A percentile compares a stretch with the other conserved stretches of the same genome.
phyloP scores from a whole-genome alignment of 2,888 invertebrate genomes.

The Ormia ochracea region DNA sequence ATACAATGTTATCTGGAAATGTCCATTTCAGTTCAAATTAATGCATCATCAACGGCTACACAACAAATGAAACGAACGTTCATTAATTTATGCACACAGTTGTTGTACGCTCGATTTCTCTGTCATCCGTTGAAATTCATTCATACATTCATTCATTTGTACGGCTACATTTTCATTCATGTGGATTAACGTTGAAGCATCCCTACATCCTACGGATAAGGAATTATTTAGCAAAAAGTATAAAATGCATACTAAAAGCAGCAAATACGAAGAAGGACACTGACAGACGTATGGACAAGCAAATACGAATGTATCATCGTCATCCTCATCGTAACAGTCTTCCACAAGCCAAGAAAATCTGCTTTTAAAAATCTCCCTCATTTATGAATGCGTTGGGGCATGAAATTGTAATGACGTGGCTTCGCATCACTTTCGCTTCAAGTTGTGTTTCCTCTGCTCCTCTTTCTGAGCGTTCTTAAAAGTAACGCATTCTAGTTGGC shows the following conservation, averaged over 20 bases:
- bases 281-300: constrained; percentile 10
- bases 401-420: constrained; percentile 17
- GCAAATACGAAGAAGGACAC: not conserved
- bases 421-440: not conserved
- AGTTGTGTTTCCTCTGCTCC: not conserved
- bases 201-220: constrained; percentile 36
- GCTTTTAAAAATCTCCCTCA: not conserved
- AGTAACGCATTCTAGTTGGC: not conserved
- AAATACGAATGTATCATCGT: not conserved
- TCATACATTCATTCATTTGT: not conserved
- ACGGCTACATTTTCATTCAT: not conserved
- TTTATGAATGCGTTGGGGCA: not conserved
- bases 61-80: constrained; percentile 14
- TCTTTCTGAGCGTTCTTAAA: not conserved
- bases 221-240: constrained; percentile 36
- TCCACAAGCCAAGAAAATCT: no score
- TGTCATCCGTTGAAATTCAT: constrained; percentile 1
- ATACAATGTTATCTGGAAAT: constrained; percentile 45
- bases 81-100: constrained; percentile 28
- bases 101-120: not conserved
- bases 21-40: constrained; percentile 58
- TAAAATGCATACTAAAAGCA: constrained; percentile 39
- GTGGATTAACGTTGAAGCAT: not conserved
- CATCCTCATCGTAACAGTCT: not conserved
- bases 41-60: constrained; percentile 48